phyloP scores from a whole-genome alignment of 2,888 invertebrate genomes.

The Hirudinaria manillensis region DNA sequence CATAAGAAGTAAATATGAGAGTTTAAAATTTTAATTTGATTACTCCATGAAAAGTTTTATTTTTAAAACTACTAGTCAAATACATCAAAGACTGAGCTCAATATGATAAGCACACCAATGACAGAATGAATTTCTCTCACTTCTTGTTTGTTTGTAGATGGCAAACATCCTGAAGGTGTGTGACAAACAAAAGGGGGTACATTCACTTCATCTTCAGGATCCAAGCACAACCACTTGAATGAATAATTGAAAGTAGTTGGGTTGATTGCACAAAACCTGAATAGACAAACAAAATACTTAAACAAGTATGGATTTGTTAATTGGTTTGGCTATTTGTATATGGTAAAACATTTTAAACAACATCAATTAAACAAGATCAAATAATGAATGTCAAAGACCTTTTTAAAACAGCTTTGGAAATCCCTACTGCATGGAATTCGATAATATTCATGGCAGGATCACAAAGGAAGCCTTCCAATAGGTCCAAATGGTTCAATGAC shows the following conservation, averaged over 20 bases:
- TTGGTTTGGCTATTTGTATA: not conserved
- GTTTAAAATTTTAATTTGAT: too few relatives aligned
- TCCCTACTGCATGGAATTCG: constrained; percentile 65
- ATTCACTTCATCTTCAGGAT: constrained; percentile 53
- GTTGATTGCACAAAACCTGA: constrained; percentile 63
- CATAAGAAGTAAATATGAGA: not conserved
- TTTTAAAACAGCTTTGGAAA: constrained; percentile 51
- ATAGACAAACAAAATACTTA: not conserved
- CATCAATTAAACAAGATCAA: not conserved
- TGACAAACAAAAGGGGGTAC: constrained; percentile 62
- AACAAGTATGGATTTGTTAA: not conserved
- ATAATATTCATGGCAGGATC: constrained; percentile 60
- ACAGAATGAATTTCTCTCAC: too few relatives aligned
- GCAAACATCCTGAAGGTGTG: constrained; percentile 60
- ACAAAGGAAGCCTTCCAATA: constrained; percentile 45
- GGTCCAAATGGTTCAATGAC: constrained; percentile 40
- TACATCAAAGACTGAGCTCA: too few relatives aligned
- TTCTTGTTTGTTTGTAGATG: constrained; percentile 61
- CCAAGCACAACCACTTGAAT: constrained; percentile 61
- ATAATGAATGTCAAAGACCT: constrained; percentile 1
- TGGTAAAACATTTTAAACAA: not conserved
- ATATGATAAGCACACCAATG: too few relatives aligned
- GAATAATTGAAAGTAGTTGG: constrained; percentile 63
- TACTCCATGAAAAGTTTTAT: too few relatives aligned
- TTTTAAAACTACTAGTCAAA: too few relatives aligned